Conservation (phyloP, 2,888 invertebrate genomes). For the Ptychoptera contaminata region DNA sequence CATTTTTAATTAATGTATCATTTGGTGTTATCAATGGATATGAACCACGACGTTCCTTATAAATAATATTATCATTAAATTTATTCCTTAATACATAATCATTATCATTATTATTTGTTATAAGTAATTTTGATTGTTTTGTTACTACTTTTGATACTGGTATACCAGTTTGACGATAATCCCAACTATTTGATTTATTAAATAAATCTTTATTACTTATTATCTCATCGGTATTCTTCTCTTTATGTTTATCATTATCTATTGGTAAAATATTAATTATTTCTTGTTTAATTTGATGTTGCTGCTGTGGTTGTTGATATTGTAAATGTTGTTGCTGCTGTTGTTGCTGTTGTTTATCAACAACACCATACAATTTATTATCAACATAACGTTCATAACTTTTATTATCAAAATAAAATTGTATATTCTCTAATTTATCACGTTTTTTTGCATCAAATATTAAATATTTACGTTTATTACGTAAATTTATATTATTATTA, state of each 20-base stretch:
- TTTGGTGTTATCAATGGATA: too few relatives aligned
- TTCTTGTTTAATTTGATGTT: not conserved
- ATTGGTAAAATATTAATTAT: not conserved
- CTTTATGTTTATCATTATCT: not conserved
- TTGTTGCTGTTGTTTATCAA: conserved; percentile 7
- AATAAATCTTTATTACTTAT: not conserved
- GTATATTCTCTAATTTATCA: conserved; percentile 10
- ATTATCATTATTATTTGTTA: not conserved
- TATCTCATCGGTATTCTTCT: conserved; percentile 2
- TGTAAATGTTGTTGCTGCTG: conserved; percentile 4
- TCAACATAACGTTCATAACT: conserved; percentile 11
- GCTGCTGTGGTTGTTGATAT: not conserved
- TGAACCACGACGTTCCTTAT: too few relatives aligned
- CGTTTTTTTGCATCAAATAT: conserved; percentile 6
- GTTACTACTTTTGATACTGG: too few relatives aligned
- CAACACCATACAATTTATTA: conserved; percentile 10
- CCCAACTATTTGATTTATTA: conserved; percentile 10
- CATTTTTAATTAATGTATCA: too few relatives aligned
- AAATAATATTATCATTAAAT: too few relatives aligned
- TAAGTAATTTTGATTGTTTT: not conserved
- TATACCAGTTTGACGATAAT: conserved; percentile 7
- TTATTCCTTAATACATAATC: not conserved
- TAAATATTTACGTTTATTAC: conserved; percentile 4
- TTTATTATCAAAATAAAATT: conserved; percentile 12
- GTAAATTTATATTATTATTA: too few relatives aligned